Base-by-base conservation (phyloP, 2,113 vertebrate species). In the Leptodactylus fuscus region DNA sequence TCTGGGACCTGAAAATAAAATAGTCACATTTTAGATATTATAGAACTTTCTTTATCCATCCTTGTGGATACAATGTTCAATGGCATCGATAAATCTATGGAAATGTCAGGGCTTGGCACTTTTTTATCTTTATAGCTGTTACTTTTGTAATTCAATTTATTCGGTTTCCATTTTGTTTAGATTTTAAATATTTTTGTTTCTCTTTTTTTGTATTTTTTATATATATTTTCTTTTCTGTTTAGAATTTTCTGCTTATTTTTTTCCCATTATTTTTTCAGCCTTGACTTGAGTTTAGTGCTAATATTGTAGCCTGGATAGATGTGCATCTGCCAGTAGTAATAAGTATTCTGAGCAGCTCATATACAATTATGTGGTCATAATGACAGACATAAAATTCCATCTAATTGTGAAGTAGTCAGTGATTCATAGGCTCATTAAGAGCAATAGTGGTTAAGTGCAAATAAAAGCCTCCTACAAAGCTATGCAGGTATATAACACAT, bases 1-100 rank as follows among this genome's bases (percentile, higher is more conserved):
- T 97, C 92, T 96, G 95, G 91, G 96, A 96, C 95, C 97, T 97
- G 92, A 94, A 95, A 90, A 94, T 81, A 95, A 91, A 24, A 70
- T 60, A 80, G 44, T 44, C 12, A 80, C 62, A 60, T 29, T 27
- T 80, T 80, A 80, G 53, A 16, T 20, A 11, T 36, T 11, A 49
- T 13, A 6, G 13, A 29, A 48, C 46, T 62, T 60, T 60, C 22
- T 20, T 4, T 12, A 22, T 55, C 20, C 13, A n/a, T 2, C 48
- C 13, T 4, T 51, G 18, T 51, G 48, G 48, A 51, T 2, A 5
- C 15, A 51, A 51, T 51, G 48, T 18, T 51, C 4, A 51, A 51
- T 4, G 16, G 18, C 48, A 5, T n/a, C 8, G 5, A 2, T 51
- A 20, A 20, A 16, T 51, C 49, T 51, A 18, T 69, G 41, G 9